phyloP scores from a whole-genome alignment of 2,113 vertebrate genomes.

The Cebus imitator region DNA sequence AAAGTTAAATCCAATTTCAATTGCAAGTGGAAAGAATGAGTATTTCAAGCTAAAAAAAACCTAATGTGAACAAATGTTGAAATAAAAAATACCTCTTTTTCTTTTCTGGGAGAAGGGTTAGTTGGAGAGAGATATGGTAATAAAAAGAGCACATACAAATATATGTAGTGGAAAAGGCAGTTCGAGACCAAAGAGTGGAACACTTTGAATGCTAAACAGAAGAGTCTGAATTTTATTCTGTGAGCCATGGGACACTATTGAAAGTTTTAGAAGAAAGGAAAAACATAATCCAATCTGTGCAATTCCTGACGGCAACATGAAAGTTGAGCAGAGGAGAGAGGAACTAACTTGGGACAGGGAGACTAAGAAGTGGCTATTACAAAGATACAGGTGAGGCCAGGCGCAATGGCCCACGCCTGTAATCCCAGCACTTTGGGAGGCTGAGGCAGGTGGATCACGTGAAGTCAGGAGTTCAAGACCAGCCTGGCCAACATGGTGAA shows the following conservation, averaged over 20 bases:
- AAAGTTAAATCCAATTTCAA: slow-evolving; percentile 38
- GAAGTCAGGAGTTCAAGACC: too few relatives aligned
- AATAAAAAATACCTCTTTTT: not conserved
- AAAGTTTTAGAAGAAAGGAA: not conserved
- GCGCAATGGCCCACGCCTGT: too few relatives aligned
- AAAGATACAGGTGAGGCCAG: too few relatives aligned
- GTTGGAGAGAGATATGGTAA: not conserved
- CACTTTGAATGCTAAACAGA: not conserved
- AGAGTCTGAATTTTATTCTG: not conserved
- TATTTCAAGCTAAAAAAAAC: not conserved
- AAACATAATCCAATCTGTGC: not conserved
- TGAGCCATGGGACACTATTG: not conserved
- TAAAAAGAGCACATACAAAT: not conserved
- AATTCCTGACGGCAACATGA: not conserved
- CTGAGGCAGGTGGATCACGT: too few relatives aligned
- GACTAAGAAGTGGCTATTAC: not conserved
- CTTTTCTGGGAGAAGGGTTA: not conserved
- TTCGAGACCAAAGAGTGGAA: not conserved
- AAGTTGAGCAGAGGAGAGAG: not conserved
- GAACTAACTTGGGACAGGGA: not conserved
- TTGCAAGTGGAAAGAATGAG: not conserved
- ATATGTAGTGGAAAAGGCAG: not conserved
- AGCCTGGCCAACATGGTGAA: too few relatives aligned
- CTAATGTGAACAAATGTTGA: not conserved
- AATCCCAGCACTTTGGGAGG: too few relatives aligned